Evolutionary conservation across 2,888 invertebrate species (phyloP).

Genomic region (Cerceris ruficornis): DNA sequence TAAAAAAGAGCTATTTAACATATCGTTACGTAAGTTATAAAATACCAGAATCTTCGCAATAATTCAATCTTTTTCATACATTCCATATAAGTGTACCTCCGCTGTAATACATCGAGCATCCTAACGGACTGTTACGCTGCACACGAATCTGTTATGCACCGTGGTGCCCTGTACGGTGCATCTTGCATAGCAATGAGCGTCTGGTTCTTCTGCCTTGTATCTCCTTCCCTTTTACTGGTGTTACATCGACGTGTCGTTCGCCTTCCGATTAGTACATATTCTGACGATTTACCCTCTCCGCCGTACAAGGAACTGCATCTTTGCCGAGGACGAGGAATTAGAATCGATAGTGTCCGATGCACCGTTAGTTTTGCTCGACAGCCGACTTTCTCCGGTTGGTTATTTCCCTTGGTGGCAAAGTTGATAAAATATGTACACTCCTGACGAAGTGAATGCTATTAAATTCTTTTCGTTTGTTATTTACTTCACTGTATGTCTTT

Average conservation of each 20-base stretch:
- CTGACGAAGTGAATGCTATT: too few species aligned
- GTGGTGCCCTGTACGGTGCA: conserved; percentile 8
- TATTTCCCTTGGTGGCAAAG: not conserved
- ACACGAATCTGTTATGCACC: conserved; percentile 24
- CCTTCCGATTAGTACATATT: conserved; percentile 34
- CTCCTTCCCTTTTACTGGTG: conserved; percentile 1
- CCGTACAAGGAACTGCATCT: conserved; percentile 12
- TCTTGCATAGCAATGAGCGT: conserved; percentile 39
- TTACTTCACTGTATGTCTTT: too few species aligned
- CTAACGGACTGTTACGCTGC: conserved; percentile 32
- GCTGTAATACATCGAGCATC: conserved; percentile 17
- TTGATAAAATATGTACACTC: not conserved
- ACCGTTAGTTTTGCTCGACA: conserved; percentile 8
- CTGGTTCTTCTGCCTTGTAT: conserved; percentile 3
- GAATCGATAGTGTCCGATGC: conserved; percentile 7
- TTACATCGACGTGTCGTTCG: conserved; percentile 27
- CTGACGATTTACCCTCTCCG: conserved; percentile 31
- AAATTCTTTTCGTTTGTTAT: too few species aligned
- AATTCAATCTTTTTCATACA: conserved; percentile 10
- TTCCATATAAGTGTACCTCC: not conserved
- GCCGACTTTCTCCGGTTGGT: conserved; percentile 4
- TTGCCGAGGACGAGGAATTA: not conserved
- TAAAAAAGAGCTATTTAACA: too few species aligned
- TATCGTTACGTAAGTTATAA: too few species aligned
- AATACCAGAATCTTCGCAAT: not conserved